Base-by-base conservation (phyloP, 2,888 invertebrate species). In the Xestia ashworthii region DNA sequence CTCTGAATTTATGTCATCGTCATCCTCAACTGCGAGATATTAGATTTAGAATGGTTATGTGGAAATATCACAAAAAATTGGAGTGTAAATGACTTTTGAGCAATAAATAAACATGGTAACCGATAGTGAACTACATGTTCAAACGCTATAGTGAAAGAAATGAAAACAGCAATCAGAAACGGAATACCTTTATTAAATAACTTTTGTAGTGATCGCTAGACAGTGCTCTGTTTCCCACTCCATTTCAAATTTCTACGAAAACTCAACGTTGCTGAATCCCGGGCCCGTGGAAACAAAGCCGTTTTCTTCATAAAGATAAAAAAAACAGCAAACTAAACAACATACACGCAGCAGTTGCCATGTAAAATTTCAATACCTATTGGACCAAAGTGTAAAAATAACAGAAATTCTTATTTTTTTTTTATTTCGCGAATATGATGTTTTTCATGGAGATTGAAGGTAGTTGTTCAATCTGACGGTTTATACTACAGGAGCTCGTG, bases 21-120 rank as follows among this genome's bases (percentile, higher is more conserved):
- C 25, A 71, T 75, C n/a, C 46, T n/a, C 5, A 58, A 44, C 16
- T n/a, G 9, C 5, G 19, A n/a, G 48, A 48, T 73, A 64, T 80
- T 73, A 68, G 19, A 25, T 60, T 55, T 64, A 38, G 32, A 8
- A 12, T 79, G 19, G n/a, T 55, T n/a, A 12, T 58, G 58, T 14
- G 16, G 3, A 58, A 58, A 32, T 25, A 71, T 64, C 2, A n/a
- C 0, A 5, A 1, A 44, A 44, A 44, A 44, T 44, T 3, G 25
- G 0, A 58, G 6, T 3, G 3, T 6, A 58, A 1, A 16, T 11
- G 16, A 60, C 1, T 16, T 32, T 32, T 8, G 8, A 60, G 3
- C 16, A 60, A 25, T 5, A 58, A 25, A 25, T 58, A 58, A 5
- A 58, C n/a, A 25, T n/a, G 5, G 5, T 2, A n/a, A n/a, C 12